phyloP scores from a whole-genome alignment of 2,113 vertebrate species.

The Alces alces region DNA sequence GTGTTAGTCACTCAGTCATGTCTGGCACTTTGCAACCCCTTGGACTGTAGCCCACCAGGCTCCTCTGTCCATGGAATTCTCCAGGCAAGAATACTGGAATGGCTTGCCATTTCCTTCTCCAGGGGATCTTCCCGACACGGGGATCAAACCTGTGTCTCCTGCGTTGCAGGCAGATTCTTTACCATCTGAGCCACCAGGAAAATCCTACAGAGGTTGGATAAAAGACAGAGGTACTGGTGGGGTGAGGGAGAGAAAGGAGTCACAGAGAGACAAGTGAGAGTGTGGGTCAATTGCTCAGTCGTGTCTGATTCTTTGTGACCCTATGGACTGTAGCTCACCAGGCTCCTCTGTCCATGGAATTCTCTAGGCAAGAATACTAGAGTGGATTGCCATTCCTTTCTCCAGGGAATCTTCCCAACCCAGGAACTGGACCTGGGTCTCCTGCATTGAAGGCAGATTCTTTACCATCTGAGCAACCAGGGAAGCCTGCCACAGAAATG shows the following conservation, averaged over 20 bases:
- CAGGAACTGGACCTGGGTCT: not conserved
- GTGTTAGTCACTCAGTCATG: not conserved
- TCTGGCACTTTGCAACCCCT: not conserved
- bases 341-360: not conserved
- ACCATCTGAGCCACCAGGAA: not conserved
- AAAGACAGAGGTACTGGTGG: not conserved
- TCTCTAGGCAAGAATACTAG: not conserved
- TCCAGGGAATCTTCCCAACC: not conserved
- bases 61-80: not conserved
- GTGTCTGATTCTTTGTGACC: accelerated
- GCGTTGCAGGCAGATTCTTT: not conserved
- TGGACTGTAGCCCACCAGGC: not conserved
- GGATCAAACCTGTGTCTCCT: not conserved
- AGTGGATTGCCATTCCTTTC: not conserved
- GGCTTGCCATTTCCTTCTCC: not conserved
- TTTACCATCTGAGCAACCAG: not conserved
- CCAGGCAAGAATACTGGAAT: not conserved
- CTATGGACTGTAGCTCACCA: not conserved
- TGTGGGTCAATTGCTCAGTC: not conserved
- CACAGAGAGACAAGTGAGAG: not conserved
- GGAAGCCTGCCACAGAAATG: not conserved
- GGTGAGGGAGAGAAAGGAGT: not conserved
- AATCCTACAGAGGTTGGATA: not conserved
- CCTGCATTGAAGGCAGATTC: not conserved
- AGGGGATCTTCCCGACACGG: not conserved